Percentiles rank a stretch among this genome's conserved stretches.
phyloP scores from a whole-genome alignment of 2,113 vertebrate genomes.

The Butorides virescens region DNA sequence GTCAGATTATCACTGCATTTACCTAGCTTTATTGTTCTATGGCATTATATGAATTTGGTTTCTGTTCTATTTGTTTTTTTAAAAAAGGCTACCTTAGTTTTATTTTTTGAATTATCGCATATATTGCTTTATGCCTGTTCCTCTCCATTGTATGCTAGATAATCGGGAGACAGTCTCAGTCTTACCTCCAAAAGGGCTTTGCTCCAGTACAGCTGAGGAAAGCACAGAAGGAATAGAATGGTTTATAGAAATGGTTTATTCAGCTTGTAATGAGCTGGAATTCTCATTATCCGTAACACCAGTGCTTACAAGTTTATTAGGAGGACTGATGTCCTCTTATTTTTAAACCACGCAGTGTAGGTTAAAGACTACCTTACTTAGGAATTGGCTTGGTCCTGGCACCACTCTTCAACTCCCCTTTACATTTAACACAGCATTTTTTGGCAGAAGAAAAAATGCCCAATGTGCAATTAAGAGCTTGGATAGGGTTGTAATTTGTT shows the following conservation, averaged over 20 bases:
- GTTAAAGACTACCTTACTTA: neutral
- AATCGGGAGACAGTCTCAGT: neutral
- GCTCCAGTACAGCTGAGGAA: neutral
- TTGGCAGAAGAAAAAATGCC: neutral
- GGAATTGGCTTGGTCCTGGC: neutral
- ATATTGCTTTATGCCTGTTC: neutral
- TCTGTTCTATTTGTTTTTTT: neutral
- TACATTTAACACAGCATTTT: neutral
- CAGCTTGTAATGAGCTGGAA: neutral
- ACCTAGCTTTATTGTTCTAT: neutral
- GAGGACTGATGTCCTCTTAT: neutral
- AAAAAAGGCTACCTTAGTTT: neutral
- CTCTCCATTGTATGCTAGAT: neutral
- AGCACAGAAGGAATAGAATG: neutral
- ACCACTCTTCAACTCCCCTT: neutral
- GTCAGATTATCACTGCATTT: neutral
- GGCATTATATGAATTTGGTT: neutral
- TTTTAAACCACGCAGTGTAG: neutral
- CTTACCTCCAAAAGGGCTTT: neutral
- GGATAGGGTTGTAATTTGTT: neutral
- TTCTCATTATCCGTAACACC: neutral
- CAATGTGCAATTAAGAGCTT: neutral
- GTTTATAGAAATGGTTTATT: neutral
- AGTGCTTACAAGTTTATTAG: neutral
- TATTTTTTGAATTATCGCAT: neutral